Evolutionary conservation across 2,888 invertebrate species (phyloP), one percentile per base, ranked within the genome.

Genomic region (Eupithecia tripunctaria): DNA sequence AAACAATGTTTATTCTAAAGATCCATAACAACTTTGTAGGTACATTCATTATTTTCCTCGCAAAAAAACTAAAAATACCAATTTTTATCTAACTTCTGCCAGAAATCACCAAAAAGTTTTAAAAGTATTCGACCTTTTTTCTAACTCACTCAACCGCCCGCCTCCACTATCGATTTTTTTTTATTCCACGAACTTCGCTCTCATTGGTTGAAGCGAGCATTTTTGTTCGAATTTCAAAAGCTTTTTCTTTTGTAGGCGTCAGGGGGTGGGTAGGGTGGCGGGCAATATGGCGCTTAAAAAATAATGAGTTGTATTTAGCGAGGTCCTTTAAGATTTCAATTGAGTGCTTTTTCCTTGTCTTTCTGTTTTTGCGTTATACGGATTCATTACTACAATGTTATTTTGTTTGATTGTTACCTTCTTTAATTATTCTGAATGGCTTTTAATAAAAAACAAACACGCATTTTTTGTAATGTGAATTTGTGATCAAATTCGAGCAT

Each of bases 181-280:
- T 92, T 89, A 87, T 85, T 85, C 84, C 77, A 73, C 75, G 82
- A 79, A 80, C 83, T 71, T 80, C 78, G 79, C 85, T 84, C 85
- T 86, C 84, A 90, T 92, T 92, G 92, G 93, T 83, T 83, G 87
- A 83, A 79, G 79, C 83, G 81, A 82, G 82, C 81, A 91, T 93
- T 92, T 93, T 93, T 93, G 93, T 93, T 88, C 88, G 81, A 83
- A 88, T 88, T 91, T 91, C 90, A 88, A 90, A 91, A 91, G 92
- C 86, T 93, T 93, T 93, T 93, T 93, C 90, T 91, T 85, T 85
- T 82, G 90, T 90, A 89, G 93, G 92, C 91, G 93, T 88, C 86
- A 47, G 71, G 82, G 85, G 82, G 81, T 76, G 82, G 84, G 82
- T 77, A 85, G 85, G 85, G 85, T 75, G 81, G 83, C 73, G 75